These are phyloP conservation scores for Xestia xanthographa DNA, from an alignment of 2,888 invertebrate species.

Conservation along the genomic window DNA sequence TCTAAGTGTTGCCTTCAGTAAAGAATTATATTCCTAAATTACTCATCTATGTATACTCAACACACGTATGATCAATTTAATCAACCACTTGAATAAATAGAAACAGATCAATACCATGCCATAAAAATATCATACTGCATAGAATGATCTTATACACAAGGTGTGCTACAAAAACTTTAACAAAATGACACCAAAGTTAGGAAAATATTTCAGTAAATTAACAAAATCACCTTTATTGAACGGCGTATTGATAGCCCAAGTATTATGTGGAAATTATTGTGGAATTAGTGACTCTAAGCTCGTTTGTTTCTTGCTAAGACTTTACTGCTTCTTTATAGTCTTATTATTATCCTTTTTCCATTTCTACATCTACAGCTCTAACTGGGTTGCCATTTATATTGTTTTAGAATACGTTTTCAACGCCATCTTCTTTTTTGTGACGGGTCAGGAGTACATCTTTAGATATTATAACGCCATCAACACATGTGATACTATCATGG, in stretches of 20 bases:
- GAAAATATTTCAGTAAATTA: not conserved
- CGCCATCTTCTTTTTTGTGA: not conserved
- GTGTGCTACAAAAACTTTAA: not conserved
- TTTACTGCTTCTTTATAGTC: not conserved
- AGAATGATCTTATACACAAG: not conserved
- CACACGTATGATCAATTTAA: not conserved
- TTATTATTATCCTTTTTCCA: not conserved
- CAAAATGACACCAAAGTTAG: not conserved
- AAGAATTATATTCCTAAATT: not conserved
- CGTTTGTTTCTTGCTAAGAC: not conserved
- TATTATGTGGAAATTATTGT: not conserved
- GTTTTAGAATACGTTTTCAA: too few relatives aligned
- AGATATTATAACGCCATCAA: not conserved
- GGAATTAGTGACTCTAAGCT: not conserved
- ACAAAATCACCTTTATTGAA: not conserved
- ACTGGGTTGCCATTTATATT: not conserved
- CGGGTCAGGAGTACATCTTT: not conserved
- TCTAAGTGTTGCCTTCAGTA: not conserved
- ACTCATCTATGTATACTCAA: not conserved
- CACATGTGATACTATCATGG: not conserved
- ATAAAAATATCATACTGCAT: not conserved
- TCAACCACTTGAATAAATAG: not conserved
- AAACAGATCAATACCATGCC: not conserved
- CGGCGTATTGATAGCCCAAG: not conserved
- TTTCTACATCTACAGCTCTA: not conserved